A percentile compares a stretch with the other conserved stretches of the same genome.
phyloP scores from a whole-genome alignment of 1,140 invertebrate species.

The Eurosta solidaginis region DNA sequence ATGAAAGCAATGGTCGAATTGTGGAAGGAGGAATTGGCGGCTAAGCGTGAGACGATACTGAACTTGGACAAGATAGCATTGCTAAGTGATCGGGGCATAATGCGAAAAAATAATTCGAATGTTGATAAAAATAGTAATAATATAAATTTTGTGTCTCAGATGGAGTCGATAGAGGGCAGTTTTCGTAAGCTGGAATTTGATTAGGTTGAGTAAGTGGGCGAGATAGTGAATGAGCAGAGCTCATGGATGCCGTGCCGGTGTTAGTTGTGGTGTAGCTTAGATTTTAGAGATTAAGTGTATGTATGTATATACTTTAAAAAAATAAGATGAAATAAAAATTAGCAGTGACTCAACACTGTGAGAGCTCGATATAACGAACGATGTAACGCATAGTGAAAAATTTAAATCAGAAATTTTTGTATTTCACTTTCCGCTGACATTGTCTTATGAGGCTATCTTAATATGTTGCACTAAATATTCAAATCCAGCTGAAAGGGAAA shows the following conservation, averaged over 20 bases:
- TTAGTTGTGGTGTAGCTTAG: not conserved
- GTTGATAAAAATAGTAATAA: slow-evolving; percentile 50
- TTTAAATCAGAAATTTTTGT: too few species aligned
- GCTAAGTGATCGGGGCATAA: slow-evolving; percentile 63
- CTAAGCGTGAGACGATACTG: slow-evolving; percentile 68
- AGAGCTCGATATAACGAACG: too few species aligned
- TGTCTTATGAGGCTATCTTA: too few species aligned
- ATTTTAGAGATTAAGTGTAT: not conserved
- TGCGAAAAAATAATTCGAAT: slow-evolving; percentile 61
- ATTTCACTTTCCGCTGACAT: too few species aligned
- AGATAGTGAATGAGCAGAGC: not conserved
- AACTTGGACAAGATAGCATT: slow-evolving; percentile 74
- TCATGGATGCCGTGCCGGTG: not conserved
- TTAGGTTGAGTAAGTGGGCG: slow-evolving; percentile 48
- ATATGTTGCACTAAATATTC: too few species aligned
- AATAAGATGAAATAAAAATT: too few species aligned
- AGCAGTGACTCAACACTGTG: too few species aligned
- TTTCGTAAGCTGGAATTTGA: slow-evolving; percentile 76
- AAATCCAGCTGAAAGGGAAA: too few species aligned
- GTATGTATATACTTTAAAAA: too few species aligned
- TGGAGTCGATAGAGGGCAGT: slow-evolving; percentile 66
- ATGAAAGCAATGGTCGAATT: slow-evolving; percentile 76
- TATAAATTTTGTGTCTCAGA: slow-evolving; percentile 56
- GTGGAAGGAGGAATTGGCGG: slow-evolving; percentile 68
- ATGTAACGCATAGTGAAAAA: too few species aligned